Evolutionary conservation across 2,888 invertebrate species (phyloP).

Genomic region (Mimumesa dahlbomi): DNA sequence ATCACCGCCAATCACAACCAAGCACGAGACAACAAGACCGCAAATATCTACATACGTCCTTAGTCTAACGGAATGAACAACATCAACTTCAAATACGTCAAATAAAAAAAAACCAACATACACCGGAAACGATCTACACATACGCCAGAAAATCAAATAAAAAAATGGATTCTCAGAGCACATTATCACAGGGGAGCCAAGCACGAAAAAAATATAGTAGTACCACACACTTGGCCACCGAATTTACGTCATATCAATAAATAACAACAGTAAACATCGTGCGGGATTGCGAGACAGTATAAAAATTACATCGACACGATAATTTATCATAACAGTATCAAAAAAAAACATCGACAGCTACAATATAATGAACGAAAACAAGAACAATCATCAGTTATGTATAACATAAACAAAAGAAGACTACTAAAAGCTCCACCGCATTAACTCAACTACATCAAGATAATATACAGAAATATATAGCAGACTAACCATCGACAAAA

Average conservation of each 20-base stretch:
- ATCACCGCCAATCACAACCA: constrained; percentile 38
- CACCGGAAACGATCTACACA: constrained; percentile 26
- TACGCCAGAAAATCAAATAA: constrained; percentile 7
- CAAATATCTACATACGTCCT: constrained; percentile 20
- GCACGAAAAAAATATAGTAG: constrained; percentile 8
- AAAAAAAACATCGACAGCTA: constrained; percentile 16
- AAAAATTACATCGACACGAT: constrained; percentile 44
- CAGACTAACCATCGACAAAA: constrained; percentile 25
- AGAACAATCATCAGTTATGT: background rate
- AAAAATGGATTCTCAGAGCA: constrained; percentile 13
- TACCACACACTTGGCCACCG: constrained; percentile 24
- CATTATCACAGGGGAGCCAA: constrained; percentile 10
- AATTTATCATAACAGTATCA: constrained; percentile 25
- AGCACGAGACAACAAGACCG: constrained; percentile 30
- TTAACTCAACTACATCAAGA: constrained; percentile 44
- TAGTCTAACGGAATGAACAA: constrained; percentile 11
- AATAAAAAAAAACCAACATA: constrained; percentile 28
- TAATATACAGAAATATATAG: constrained; percentile 9
- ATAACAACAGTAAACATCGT: constrained; percentile 25
- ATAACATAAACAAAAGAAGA: constrained; percentile 19
- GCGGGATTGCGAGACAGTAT: constrained; percentile 15
- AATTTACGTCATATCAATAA: constrained; percentile 10
- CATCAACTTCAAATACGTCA: constrained; percentile 31
- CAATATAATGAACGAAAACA: constrained; percentile 11
- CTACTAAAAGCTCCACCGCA: constrained; percentile 26